Base-by-base conservation (phyloP, 2,113 vertebrate genomes). In the Halcyon senegalensis region DNA sequence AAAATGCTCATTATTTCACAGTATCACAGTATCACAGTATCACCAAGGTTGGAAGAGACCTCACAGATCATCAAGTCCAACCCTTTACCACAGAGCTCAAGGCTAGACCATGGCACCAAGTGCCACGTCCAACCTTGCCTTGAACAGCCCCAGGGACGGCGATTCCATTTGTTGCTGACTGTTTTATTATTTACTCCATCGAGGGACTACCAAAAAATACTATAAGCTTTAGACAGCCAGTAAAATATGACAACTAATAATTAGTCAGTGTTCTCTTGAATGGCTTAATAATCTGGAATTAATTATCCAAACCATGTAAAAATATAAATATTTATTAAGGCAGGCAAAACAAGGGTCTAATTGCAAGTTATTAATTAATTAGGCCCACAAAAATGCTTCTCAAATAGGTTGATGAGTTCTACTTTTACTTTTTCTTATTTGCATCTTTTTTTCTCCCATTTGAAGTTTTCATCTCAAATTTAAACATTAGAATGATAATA, bases 1-100 rank as follows among this genome's bases (percentile, higher is more conserved):
- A 91, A 93, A 96, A 83, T 67, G 12, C 5, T 90, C 20, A 46
- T 86, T 94, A 93, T 84, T n/a, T n/a, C n/a, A n/a, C n/a, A n/a
- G n/a, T n/a, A n/a, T n/a, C n/a, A n/a, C n/a, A n/a, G n/a, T n/a
- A n/a, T n/a, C n/a, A n/a, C n/a, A n/a, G n/a, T n/a, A n/a, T n/a
- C n/a, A n/a, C n/a, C n/a, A n/a, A n/a, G n/a, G n/a, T n/a, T n/a
- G n/a, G n/a, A n/a, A n/a, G n/a, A n/a, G n/a, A n/a, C n/a, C n/a
- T n/a, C n/a, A n/a, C n/a, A n/a, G n/a, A n/a, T n/a, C n/a, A n/a
- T n/a, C n/a, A n/a, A n/a, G n/a, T n/a, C n/a, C n/a, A n/a, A n/a
- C n/a, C n/a, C n/a, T n/a, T n/a, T n/a, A n/a, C n/a, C n/a, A n/a
- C n/a, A n/a, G n/a, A n/a, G n/a, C n/a, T n/a, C n/a, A n/a, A n/a